Evolutionary conservation across 2,888 invertebrate genomes (phyloP).

Genomic region (Tromatobia lineatoria): DNA sequence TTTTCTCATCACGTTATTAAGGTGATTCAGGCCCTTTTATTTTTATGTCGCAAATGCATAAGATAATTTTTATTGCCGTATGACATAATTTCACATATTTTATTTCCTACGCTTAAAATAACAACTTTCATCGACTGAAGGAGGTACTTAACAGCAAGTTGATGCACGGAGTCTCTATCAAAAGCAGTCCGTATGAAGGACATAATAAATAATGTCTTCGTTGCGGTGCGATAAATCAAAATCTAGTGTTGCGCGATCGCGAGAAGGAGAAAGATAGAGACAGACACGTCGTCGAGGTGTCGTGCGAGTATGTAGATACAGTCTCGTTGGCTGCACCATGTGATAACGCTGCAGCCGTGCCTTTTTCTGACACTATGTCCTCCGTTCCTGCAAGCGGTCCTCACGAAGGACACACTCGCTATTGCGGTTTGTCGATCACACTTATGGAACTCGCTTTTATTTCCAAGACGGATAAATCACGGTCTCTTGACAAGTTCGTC

Average conservation of each 20-base stretch:
- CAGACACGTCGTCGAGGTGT: slow-evolving; percentile 13
- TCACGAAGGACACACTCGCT: background rate
- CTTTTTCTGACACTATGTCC: background rate
- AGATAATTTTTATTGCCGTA: background rate
- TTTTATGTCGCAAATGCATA: too few species aligned
- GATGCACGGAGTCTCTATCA: slow-evolving; percentile 4
- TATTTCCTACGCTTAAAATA: background rate
- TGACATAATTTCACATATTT: background rate
- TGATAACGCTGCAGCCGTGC: slow-evolving; percentile 3
- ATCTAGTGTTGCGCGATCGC: slow-evolving; percentile 22
- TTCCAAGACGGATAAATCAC: slow-evolving; percentile 6
- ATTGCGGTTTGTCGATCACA: background rate
- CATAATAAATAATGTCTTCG: slow-evolving; percentile 38
- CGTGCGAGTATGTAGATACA: slow-evolving; percentile 21
- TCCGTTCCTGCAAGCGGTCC: background rate
- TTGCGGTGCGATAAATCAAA: slow-evolving; percentile 30
- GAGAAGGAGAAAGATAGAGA: slow-evolving; percentile 11
- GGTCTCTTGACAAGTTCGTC: slow-evolving; percentile 10
- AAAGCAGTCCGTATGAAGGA: slow-evolving; percentile 10
- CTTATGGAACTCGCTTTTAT: slow-evolving; percentile 12
- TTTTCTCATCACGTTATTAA: too few species aligned
- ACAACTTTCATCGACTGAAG: background rate
- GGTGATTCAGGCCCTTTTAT: too few species aligned
- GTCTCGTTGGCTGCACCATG: background rate
- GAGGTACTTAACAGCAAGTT: background rate